Base-by-base conservation (phyloP, 2,888 invertebrate genomes). In the Glomeris marginata region DNA sequence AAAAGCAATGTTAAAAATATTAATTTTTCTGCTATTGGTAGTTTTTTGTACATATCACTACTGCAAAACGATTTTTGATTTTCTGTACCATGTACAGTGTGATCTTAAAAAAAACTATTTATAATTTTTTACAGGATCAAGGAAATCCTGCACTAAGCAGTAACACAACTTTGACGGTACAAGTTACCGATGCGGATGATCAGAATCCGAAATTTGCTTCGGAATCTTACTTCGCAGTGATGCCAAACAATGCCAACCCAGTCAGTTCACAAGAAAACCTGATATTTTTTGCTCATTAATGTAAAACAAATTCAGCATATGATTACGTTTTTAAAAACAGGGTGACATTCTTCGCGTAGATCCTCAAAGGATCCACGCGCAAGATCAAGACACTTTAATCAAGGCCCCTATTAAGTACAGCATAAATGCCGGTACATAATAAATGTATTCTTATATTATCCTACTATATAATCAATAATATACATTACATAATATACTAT, bases 141-240 rank as follows among this genome's bases (percentile, higher is more conserved):
- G 90, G 87, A 21, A 74, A 77, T 41, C 87, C 88, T 1, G 81
- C 88, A 0, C 76, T 76, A 58, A 76, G 76, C 61, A 78, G 80
- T 37, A 83, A 85, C 60, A 82, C 88, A 0, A 69, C 74, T 28
- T 73, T 91, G 2, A 74, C 75, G 2, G 81, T 91, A 1, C 77
- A 80, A 54, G 81, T 90, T 41, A 76, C 85, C 20, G 90, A 90
- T 65, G 87, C 88, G 0, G 90, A 90, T 61, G 90, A 90, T 66
- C 88, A 90, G 69, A 90, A 90, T 71, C 90, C 90, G 0, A 76
- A 75, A 59, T 90, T 88, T 64, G 63, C 74, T 8, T 76, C 79
- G 54, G 83, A 86, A 42, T 77, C 82, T 54, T 85, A 84, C 63
- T 75, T 76, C 40, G 78, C 83, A 0, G 68, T 75, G 6, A 60